phyloP scores from a whole-genome alignment of 2,888 invertebrate species.

The Hedychridium roseum region DNA sequence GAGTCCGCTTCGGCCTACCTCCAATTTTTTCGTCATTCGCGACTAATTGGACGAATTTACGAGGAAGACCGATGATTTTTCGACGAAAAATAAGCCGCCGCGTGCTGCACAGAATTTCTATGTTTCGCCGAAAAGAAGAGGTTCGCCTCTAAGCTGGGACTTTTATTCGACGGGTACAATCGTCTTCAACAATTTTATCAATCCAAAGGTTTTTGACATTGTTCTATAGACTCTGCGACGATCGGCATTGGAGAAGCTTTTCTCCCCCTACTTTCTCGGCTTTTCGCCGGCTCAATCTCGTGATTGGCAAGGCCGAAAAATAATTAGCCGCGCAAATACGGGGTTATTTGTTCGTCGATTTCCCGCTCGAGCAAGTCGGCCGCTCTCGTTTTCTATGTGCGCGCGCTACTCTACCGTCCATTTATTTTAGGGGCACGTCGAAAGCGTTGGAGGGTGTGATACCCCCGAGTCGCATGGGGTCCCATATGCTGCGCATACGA shows the following conservation, averaged over 20 bases:
- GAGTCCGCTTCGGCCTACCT: background rate
- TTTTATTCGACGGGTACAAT: too few relatives aligned
- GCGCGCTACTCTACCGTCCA: constrained; percentile 51
- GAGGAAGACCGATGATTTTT: constrained; percentile 37
- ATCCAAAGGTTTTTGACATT: too few relatives aligned
- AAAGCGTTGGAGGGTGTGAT: constrained; percentile 52
- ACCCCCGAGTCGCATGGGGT: constrained; percentile 41
- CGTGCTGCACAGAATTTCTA: constrained; percentile 21
- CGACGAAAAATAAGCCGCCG: constrained; percentile 15
- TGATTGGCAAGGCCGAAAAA: constrained; percentile 49
- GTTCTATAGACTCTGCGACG: too few relatives aligned
- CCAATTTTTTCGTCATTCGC: constrained; percentile 47
- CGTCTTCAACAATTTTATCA: too few relatives aligned
- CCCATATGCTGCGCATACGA: constrained; percentile 58
- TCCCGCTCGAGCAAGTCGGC: constrained; percentile 54
- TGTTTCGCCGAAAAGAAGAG: constrained; percentile 15
- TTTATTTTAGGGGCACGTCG: constrained; percentile 57
- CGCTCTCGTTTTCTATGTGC: constrained; percentile 37
- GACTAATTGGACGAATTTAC: constrained; percentile 58
- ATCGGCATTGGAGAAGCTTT: too few relatives aligned
- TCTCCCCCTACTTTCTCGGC: too few relatives aligned
- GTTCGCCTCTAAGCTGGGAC: too few relatives aligned
- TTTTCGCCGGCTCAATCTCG: constrained; percentile 42
- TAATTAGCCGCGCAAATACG: constrained; percentile 59
- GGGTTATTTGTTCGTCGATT: constrained; percentile 57